These are phyloP conservation scores for Potamilus streckersoni DNA, from an alignment of 1,140 invertebrate genomes.

Conservation along the genomic window DNA sequence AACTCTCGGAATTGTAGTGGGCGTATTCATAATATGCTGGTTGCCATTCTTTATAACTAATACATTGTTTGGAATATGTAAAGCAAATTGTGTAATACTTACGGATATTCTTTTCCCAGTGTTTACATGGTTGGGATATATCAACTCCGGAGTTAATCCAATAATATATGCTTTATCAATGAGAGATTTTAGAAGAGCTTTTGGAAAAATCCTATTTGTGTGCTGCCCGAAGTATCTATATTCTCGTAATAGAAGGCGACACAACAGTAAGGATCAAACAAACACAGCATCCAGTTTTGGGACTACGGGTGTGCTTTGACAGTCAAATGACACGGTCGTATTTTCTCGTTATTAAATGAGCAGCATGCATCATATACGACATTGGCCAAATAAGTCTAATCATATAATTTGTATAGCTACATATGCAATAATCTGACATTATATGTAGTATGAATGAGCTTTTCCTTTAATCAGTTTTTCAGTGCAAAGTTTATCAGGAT, in stretches of 20 bases:
- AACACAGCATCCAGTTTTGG: constrained; percentile 20
- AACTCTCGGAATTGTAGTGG: constrained; percentile 93
- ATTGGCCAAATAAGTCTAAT: too few species aligned
- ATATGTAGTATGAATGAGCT: too few species aligned
- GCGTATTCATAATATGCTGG: constrained; percentile 97
- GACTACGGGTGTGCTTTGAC: constrained; percentile 9
- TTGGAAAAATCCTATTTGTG: constrained; percentile 77
- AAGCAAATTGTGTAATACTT: constrained; percentile 69
- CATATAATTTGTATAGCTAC: too few species aligned
- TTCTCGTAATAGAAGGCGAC: constrained; percentile 32
- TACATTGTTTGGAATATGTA: constrained; percentile 83
- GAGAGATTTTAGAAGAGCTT: constrained; percentile 72
- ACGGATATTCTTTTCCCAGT: constrained; percentile 56
- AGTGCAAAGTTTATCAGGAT: too few species aligned
- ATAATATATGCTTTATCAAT: constrained; percentile 77
- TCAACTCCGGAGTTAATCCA: constrained; percentile 70
- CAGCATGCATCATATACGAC: too few species aligned
- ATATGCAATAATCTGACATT: too few species aligned
- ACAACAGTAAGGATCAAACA: constrained; percentile 7
- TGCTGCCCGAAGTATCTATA: constrained; percentile 58
- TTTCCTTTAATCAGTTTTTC: too few species aligned
- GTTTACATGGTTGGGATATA: constrained; percentile 70
- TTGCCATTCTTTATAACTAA: constrained; percentile 95
- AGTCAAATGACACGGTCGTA: not conserved
- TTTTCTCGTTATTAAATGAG: not conserved